Conservation (phyloP, 2,797 vertebrate genomes). For the Octomys mimax region DNA sequence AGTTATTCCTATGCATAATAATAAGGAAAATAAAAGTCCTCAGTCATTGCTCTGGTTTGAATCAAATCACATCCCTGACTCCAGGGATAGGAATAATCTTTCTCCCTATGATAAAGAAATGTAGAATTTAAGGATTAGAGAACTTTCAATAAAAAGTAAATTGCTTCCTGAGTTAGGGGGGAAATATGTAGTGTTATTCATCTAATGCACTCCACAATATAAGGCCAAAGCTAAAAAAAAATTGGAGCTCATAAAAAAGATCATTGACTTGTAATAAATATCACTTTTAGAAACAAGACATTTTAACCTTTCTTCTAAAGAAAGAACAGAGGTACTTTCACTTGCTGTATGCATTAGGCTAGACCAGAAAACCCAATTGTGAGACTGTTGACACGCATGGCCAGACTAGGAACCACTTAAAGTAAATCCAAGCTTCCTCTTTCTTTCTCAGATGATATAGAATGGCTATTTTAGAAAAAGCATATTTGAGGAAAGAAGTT, state of each 20-base stretch:
- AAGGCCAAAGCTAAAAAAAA: slow-evolving; percentile 35
- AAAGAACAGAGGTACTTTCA: neutral
- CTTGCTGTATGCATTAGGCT: neutral
- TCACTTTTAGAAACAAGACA: slow-evolving; percentile 54
- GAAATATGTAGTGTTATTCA: neutral
- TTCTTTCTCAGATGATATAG: slow-evolving; percentile 8
- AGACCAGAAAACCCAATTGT: neutral
- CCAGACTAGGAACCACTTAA: neutral
- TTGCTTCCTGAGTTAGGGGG: neutral
- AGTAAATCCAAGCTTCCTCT: neutral
- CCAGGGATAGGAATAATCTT: slow-evolving; percentile 50
- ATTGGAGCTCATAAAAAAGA: neutral
- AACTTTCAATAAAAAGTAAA: slow-evolving; percentile 51
- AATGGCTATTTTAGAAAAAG: neutral
- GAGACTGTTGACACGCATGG: neutral
- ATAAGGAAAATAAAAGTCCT: neutral
- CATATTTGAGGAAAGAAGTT: neutral
- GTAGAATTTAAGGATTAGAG: slow-evolving; percentile 43
- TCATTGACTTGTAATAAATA: slow-evolving; percentile 63
- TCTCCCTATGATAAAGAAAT: slow-evolving; percentile 36
- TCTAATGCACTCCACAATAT: neutral
- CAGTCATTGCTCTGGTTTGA: neutral
- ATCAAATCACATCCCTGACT: neutral
- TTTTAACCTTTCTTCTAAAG: slow-evolving; percentile 60
- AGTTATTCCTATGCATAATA: neutral